Conservation (phyloP, 2,113 vertebrate genomes). For the Indri indri region DNA sequence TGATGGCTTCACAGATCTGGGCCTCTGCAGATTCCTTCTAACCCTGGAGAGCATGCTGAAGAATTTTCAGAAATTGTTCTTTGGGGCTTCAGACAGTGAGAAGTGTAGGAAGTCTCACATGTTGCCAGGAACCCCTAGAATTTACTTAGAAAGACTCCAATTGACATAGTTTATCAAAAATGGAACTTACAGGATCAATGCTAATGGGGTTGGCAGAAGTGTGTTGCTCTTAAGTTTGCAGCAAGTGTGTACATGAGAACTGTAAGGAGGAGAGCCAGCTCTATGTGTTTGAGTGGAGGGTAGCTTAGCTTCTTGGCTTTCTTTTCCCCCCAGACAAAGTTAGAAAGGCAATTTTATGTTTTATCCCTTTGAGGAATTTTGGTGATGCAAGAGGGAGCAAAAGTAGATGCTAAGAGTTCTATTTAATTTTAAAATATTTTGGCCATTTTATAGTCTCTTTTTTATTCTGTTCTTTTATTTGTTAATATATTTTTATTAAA, state of each 20-base stretch:
- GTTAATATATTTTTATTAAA: not conserved
- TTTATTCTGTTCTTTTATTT: not conserved
- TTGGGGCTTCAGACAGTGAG: not conserved
- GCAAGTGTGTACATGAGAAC: not conserved
- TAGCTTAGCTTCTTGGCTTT: not conserved
- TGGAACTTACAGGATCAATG: not conserved
- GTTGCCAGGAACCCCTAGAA: not conserved
- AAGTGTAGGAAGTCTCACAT: not conserved
- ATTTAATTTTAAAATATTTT: not conserved
- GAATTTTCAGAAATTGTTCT: not conserved
- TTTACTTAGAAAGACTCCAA: not conserved
- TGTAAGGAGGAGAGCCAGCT: not conserved
- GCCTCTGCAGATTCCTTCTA: not conserved
- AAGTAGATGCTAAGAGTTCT: not conserved
- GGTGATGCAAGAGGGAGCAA: not conserved
- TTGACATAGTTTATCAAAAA: not conserved
- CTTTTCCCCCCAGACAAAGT: not conserved
- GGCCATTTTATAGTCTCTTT: not conserved
- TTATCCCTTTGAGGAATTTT: not conserved
- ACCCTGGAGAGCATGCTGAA: not conserved
- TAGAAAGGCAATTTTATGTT: not conserved
- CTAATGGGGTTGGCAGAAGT: not conserved
- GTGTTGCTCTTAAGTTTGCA: not conserved
- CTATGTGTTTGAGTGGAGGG: not conserved
- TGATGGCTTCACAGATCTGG: not conserved